phyloP scores from a whole-genome alignment of 2,888 invertebrate genomes.

The Atethmia centrago region DNA sequence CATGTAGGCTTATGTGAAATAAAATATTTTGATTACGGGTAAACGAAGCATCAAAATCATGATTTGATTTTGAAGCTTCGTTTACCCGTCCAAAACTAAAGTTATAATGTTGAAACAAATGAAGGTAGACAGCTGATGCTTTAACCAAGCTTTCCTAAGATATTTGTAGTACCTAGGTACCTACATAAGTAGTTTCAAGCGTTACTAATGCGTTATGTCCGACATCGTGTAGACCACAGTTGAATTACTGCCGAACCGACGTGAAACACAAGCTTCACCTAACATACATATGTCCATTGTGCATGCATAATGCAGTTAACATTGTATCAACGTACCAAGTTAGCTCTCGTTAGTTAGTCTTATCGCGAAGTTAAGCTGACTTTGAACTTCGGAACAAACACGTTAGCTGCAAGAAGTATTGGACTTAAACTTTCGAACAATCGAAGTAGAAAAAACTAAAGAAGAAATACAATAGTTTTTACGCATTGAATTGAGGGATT shows the following conservation, averaged over 20 bases:
- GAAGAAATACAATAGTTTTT: not conserved
- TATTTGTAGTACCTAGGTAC: conserved; percentile 33
- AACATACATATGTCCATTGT: conserved; percentile 38
- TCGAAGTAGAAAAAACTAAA: not conserved
- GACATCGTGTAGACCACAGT: conserved; percentile 55
- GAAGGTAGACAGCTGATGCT: conserved; percentile 43
- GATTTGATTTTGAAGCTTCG: too few relatives aligned
- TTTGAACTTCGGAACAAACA: conserved; percentile 45
- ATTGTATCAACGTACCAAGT: conserved; percentile 42
- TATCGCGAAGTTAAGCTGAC: conserved; percentile 44
- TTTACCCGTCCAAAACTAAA: conserved; percentile 31
- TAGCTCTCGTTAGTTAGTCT: conserved; percentile 36
- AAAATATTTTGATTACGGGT: too few relatives aligned
- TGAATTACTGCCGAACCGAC: conserved; percentile 51
- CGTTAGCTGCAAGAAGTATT: conserved; percentile 25
- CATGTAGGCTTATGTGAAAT: too few relatives aligned
- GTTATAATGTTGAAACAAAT: conserved; percentile 37
- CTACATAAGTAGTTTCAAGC: conserved; percentile 42
- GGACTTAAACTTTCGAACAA: conserved; percentile 18
- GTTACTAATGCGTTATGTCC: conserved; percentile 47
- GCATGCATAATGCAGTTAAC: conserved; percentile 52
- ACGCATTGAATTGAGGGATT: not conserved
- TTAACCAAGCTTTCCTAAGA: conserved; percentile 21
- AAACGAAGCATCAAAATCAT: too few relatives aligned
- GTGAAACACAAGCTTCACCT: conserved; percentile 47